These are phyloP conservation scores for Meiosimyza platycephala DNA, from an alignment of 2,888 invertebrate genomes.

Conservation along the genomic window DNA sequence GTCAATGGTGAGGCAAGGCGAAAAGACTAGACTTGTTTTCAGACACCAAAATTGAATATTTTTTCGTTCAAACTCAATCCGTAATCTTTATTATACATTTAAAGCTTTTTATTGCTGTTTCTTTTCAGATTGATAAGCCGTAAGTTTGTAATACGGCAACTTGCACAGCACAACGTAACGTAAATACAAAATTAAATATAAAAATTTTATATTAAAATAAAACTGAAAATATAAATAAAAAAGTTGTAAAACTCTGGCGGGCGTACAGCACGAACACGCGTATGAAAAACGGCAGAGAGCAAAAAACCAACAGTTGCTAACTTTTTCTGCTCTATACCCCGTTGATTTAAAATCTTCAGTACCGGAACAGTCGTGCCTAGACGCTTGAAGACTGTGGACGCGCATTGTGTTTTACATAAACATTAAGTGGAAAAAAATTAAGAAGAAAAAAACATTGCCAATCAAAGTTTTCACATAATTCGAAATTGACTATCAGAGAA, in stretches of 20 bases:
- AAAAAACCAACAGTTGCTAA: constrained; percentile 11
- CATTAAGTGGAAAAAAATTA: not conserved
- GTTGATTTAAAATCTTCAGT: constrained; percentile 8
- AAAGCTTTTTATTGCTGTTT: not conserved
- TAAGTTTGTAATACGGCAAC: not conserved
- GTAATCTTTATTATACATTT: not conserved
- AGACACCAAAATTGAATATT: not conserved
- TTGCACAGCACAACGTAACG: not conserved
- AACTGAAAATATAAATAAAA: not conserved
- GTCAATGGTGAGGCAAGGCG: too few species aligned
- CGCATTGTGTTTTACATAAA: not conserved
- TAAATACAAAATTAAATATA: not conserved
- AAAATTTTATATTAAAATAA: constrained; percentile 7
- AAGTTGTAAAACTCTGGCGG: not conserved
- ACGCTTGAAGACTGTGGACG: constrained; percentile 37
- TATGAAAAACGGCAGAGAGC: constrained; percentile 4
- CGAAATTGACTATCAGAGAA: not conserved
- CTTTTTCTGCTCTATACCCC: constrained; percentile 19
- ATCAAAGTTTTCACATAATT: not conserved
- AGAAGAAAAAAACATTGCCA: constrained; percentile 2
- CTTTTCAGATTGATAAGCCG: constrained; percentile 25
- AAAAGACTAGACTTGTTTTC: too few species aligned
- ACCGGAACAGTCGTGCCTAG: constrained; percentile 37
- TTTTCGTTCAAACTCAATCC: not conserved
- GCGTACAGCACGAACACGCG: constrained; percentile 14